Evolutionary conservation across 2,797 vertebrate genomes (phyloP), one percentile per base, ranked within the genome.

Genomic region (Eidolon dupreanum): DNA sequence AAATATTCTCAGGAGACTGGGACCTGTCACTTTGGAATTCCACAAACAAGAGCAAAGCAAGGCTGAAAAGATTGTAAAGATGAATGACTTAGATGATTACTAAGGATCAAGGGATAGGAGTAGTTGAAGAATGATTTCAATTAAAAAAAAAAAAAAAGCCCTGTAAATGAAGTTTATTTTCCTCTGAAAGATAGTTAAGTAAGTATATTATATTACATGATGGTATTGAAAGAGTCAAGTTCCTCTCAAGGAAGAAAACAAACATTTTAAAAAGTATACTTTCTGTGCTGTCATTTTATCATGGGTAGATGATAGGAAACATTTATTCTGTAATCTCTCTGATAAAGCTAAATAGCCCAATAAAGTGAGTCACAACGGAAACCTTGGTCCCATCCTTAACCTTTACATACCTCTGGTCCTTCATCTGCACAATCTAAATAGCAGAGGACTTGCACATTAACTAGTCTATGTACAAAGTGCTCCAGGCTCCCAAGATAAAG

Each of bases 1-100:
- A 22, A 78, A 66, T 38, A 46, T 84, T 93, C 74, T 81, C 53
- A 36, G 63, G 66, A 77, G 51, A 93, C 79, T 61, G 94, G 74
- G 33, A 63, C 2, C 26, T 84, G 93, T 96, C 91, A 95, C 91
- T 93, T 41, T 77, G 94, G 94, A 96, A 97, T 97, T 93, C 55
- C 86, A 93, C 91, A 79, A 86, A 82, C 38, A 43, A 68, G 81
- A 90, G 79, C 93, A 68, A 81, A 95, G 61, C 41, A 51, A 79
- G 83, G 36, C 53, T 73, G 1, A 36, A 65, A 41, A 90, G 63
- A 33, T 68, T 90, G 59, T 89, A 95, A 97, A 97, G 88, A 73
- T 46, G 65, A 96, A 74, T 93, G 84, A 36, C 51, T 82, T 66
- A 33, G 26, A 36, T 33, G 70, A 89, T 88, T 87, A 65, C 65